Base-by-base conservation (phyloP, 2,888 invertebrate species). In the Chrysotoxum bicinctum region DNA sequence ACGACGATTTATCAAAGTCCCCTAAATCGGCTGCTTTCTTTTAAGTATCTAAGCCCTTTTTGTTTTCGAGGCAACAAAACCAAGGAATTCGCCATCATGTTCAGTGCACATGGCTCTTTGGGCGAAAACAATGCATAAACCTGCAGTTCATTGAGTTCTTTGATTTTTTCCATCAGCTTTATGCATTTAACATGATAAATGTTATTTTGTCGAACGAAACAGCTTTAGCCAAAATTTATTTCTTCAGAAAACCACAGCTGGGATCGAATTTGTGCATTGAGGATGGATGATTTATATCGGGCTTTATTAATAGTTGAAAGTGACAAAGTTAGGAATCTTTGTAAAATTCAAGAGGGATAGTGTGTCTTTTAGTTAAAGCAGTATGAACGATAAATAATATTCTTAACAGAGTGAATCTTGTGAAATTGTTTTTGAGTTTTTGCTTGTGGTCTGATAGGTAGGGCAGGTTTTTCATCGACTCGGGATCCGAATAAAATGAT, bases 111-210 rank as follows among this genome's bases (percentile, higher is more conserved):
- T 60, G 32, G 26, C 12, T n/a, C n/a, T 40, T 60, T 60, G 40
- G 26, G 9, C 10, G 16, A 62, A 12, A 43, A 62, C 45, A 64
- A 64, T 64, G 45, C 64, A 64, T 45, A 64, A 64, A 40, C 45
- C 26, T 64, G 30, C 43, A 64, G 45, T 64, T 64, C 64, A 64
- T 32, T 64, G 64, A 45, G 43, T 64, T 32, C 45, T 45, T 64
- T 62, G 43, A 62, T 45, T 64, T 64, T 45, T 62, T 62, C 3
- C 4, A 45, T 45, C 45, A 45, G 30, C 64, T 32, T 30, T 45
- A 45, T 64, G 45, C 43, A 45, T 64, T 45, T 45, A 14, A 64
- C 64, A 45, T 64, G 64, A 64, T 64, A 64, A 64, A 64, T 64
- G 64, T 64, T 64, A 30, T 45, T 30, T n/a, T 64, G 64, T 64